phyloP scores from a whole-genome alignment of 2,113 vertebrate genomes.

The Chloroceryle aenea region DNA sequence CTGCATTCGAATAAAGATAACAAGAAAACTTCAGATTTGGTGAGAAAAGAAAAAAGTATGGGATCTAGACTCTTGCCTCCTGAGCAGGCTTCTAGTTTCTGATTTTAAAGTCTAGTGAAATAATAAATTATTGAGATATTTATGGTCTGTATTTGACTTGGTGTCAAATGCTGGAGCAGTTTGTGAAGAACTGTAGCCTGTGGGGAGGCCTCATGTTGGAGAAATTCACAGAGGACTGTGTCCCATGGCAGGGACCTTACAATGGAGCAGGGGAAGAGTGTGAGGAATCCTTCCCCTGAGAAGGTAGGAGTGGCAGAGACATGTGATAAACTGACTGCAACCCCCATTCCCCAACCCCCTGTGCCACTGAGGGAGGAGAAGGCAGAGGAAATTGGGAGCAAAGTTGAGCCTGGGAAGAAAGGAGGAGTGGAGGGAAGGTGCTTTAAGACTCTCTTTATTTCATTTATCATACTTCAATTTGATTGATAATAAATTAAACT shows the following conservation, averaged over 20 bases:
- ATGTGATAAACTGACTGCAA: not conserved
- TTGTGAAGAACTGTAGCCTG: not conserved
- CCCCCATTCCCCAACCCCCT: too few relatives aligned
- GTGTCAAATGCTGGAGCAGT: not conserved
- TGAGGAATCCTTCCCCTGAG: not conserved
- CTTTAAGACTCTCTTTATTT: too few relatives aligned
- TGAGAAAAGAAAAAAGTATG: not conserved
- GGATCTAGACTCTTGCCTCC: not conserved
- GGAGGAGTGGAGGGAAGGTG: too few relatives aligned
- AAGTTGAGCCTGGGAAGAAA: too few relatives aligned
- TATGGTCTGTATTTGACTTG: not conserved
- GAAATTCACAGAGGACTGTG: too few relatives aligned
- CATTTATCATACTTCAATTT: too few relatives aligned
- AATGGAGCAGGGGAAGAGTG: too few relatives aligned
- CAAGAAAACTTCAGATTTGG: not conserved
- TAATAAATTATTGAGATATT: not conserved
- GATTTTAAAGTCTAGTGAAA: not conserved
- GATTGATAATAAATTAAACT: too few relatives aligned
- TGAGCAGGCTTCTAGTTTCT: not conserved
- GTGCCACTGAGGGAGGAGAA: too few relatives aligned
- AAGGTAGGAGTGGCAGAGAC: not conserved
- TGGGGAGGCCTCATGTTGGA: too few relatives aligned
- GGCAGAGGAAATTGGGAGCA: too few relatives aligned
- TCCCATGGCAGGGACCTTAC: too few relatives aligned
- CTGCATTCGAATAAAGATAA: not conserved